Evolutionary conservation across 2,113 vertebrate genomes (phyloP).

Genomic region (Solenodon paradoxus): DNA sequence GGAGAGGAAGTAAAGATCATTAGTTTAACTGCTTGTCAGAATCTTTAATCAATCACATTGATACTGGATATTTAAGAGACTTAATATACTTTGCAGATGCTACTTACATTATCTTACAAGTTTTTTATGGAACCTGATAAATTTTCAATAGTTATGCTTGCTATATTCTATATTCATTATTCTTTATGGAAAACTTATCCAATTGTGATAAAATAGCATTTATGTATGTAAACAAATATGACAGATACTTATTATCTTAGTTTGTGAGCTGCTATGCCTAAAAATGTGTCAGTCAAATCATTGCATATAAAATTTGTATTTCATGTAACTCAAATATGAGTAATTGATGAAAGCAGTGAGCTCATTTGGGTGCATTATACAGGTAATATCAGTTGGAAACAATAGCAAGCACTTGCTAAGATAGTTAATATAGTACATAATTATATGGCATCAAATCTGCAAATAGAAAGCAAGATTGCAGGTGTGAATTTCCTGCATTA

Average conservation of each 20-base stretch:
- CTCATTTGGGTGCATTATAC: slow-evolving; percentile 37
- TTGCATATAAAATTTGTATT: slow-evolving; percentile 1
- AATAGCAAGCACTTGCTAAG: slow-evolving; percentile 18
- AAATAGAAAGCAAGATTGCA: slow-evolving; percentile 42
- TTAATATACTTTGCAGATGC: neutral
- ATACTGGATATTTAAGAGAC: neutral
- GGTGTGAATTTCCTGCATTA: slow-evolving; percentile 28
- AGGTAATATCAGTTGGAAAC: slow-evolving; percentile 40
- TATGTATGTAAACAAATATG: neutral
- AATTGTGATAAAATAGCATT: neutral
- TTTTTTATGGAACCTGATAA: neutral
- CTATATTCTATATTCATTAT: neutral
- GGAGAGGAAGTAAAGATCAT: neutral
- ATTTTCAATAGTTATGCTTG: neutral
- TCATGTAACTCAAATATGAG: slow-evolving; percentile 20
- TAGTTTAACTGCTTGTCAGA: neutral
- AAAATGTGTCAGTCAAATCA: slow-evolving; percentile 26
- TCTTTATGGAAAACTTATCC: neutral
- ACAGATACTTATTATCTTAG: neutral
- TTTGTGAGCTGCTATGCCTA: neutral
- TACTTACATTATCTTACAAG: neutral
- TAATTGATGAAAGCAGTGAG: slow-evolving; percentile 37
- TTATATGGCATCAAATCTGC: slow-evolving; percentile 35
- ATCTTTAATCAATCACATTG: neutral
- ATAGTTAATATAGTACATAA: slow-evolving; percentile 56